Evolutionary conservation across 2,888 invertebrate genomes (phyloP), one percentile per base, ranked within the genome.

Genomic region (Orthosia gothica): DNA sequence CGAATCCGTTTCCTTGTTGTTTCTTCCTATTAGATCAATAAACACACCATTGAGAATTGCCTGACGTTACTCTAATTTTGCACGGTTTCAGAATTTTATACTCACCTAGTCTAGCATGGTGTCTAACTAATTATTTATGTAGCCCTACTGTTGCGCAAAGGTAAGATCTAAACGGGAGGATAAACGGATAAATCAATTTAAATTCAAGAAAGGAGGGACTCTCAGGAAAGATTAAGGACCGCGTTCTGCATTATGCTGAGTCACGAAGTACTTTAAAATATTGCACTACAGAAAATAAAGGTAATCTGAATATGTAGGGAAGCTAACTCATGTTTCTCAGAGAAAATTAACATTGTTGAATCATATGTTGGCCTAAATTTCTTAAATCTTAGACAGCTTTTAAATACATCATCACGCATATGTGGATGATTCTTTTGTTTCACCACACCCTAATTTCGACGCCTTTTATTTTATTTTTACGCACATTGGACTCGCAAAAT

Each of bases 1-100:
- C 18, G 55, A 74, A 75, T 65, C 18, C 26, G 55, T 61, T 81
- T 77, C 83, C 76, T 64, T 40, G 59, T 81, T 64, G 64, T 59
- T 69, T 70, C 57, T 23, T 49, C 61, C 68, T 77, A 47, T 86
- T 86, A 82, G 79, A 82, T 73, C 76, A 86, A 87, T 87, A 81
- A 86, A 77, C 81, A 85, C n/a, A 70, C 11, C 54, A 67, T 74
- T 74, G 82, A 73, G 52, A 82, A 82, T 80, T 75, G 32, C 57
- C 70, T 64, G 32, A 63, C 47, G 55, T 23, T 55, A 47, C 50
- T 78, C 75, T 71, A 68, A 82, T 79, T 72, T 61, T 61, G 64
- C 62, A 68, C 47, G 16, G 54, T n/a, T 57, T 70, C 26, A 65
- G 59, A 77, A 54, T 66, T 63, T 72, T 11, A 50, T 62, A 69